These are phyloP conservation scores for Coreius guichenoti DNA, from an alignment of 2,797 vertebrate genomes.

Conservation along the genomic window DNA sequence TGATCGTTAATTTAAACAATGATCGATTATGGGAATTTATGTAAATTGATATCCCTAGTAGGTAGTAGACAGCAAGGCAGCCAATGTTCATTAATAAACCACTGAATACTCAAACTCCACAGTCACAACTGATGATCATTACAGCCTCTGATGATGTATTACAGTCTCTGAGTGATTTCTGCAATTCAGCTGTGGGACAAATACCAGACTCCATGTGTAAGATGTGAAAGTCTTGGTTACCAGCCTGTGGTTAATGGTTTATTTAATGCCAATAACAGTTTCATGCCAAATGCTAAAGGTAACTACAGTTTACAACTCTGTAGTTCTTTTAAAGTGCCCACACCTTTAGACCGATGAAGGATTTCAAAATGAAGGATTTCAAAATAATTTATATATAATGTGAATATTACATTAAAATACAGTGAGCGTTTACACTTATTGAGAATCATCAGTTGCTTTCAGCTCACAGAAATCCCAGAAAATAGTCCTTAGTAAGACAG, in stretches of 20 bases:
- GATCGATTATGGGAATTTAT: background rate
- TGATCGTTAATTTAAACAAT: background rate
- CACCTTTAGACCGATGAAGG: background rate
- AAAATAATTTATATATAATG: background rate
- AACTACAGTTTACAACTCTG: background rate
- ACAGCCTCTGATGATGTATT: background rate
- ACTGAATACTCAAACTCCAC: background rate
- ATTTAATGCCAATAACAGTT: background rate
- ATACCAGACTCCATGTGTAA: background rate
- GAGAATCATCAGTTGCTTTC: background rate
- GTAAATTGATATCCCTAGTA: background rate
- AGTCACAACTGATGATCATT: background rate
- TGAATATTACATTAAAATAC: background rate
- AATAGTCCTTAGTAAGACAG: background rate
- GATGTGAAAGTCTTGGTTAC: background rate
- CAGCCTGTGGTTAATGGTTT: conserved; percentile 16
- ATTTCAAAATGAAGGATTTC: background rate
- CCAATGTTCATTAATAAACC: background rate
- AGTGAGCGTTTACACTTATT: background rate
- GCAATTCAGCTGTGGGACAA: conserved; percentile 6
- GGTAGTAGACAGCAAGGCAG: background rate
- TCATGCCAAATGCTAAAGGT: conserved; percentile 19
- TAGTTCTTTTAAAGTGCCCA: background rate
- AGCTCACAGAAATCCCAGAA: conserved; percentile 1
- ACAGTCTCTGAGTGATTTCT: background rate